A percentile compares a stretch with the other conserved stretches of the same genome.
phyloP scores from a whole-genome alignment of 2,888 invertebrate genomes.

The Eurytoma adleriae region DNA sequence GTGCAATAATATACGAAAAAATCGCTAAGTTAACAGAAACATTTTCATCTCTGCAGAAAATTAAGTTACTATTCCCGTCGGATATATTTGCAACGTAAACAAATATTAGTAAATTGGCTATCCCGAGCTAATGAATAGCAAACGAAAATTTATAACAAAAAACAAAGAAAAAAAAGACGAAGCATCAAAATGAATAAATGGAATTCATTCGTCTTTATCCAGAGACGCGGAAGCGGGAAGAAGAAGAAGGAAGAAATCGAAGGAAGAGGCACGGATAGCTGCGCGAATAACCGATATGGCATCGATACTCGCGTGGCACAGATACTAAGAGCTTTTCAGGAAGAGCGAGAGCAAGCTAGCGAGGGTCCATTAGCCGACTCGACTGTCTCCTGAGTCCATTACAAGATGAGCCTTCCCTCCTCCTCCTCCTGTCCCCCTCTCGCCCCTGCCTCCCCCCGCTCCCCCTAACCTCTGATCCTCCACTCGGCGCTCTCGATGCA shows the following conservation, averaged over 20 bases:
- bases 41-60: no score
- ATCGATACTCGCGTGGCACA: slow-evolving; percentile 72
- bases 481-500: not conserved
- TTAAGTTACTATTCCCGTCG: no score
- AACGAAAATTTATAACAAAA: not conserved
- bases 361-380: slow-evolving; percentile 74
- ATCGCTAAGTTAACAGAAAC: no score
- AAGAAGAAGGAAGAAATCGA: not conserved
- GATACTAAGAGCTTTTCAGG: slow-evolving; percentile 74
- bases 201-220: slow-evolving; percentile 31
- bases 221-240: not conserved
- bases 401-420: slow-evolving; percentile 73
- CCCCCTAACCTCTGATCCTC: slow-evolving; percentile 61
- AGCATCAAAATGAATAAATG: slow-evolving; percentile 40
- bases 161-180: not conserved
- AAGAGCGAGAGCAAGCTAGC: slow-evolving; percentile 63
- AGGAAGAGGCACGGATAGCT: not conserved
- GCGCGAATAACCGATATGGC: slow-evolving; percentile 67
- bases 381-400: slow-evolving; percentile 76
- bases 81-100: no score
- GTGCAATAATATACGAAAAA: no score
- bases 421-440: slow-evolving; percentile 65
- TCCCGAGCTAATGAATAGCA: slow-evolving; percentile 10
- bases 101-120: no score
- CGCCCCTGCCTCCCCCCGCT: slow-evolving; percentile 61